phyloP scores from a whole-genome alignment of 1,140 invertebrate species.

The Monomorium pharaonis region DNA sequence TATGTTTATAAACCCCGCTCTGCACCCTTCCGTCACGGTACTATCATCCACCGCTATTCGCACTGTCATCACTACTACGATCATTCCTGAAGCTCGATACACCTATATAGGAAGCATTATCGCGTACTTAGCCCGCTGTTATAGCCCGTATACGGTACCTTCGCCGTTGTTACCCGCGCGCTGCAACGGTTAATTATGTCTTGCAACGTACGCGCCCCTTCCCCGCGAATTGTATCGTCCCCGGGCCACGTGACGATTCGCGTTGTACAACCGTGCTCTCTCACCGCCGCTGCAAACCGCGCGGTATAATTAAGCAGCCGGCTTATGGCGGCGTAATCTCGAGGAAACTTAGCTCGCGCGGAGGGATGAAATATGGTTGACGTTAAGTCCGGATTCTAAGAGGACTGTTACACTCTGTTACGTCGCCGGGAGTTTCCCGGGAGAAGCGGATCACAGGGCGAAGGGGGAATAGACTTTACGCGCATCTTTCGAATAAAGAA shows the following conservation, averaged over 20 bases:
- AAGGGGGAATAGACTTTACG: background rate
- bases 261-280: constrained; percentile 50
- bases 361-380: constrained; percentile 55
- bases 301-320: constrained; percentile 75
- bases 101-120: constrained; percentile 20
- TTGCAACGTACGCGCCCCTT: background rate
- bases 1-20: background rate
- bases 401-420: constrained; percentile 33
- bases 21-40: background rate
- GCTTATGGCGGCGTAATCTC: constrained; percentile 75
- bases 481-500: background rate
- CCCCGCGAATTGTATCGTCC: background rate
- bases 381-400: constrained; percentile 58
- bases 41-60: background rate
- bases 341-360: constrained; percentile 72
- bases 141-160: constrained; percentile 22
- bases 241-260: constrained; percentile 33
- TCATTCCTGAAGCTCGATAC: background rate
- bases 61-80: background rate
- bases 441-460: background rate
- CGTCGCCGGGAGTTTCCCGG: background rate
- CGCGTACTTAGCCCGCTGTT: constrained; percentile 21
- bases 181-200: constrained; percentile 56
- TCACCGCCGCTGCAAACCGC: constrained; percentile 64
- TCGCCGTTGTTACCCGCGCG: constrained; percentile 25